Evolutionary conservation across 37 sponge, comb jelly and placozoan species (phyloP).

Genomic region (Diacarnus erythraeanus): DNA sequence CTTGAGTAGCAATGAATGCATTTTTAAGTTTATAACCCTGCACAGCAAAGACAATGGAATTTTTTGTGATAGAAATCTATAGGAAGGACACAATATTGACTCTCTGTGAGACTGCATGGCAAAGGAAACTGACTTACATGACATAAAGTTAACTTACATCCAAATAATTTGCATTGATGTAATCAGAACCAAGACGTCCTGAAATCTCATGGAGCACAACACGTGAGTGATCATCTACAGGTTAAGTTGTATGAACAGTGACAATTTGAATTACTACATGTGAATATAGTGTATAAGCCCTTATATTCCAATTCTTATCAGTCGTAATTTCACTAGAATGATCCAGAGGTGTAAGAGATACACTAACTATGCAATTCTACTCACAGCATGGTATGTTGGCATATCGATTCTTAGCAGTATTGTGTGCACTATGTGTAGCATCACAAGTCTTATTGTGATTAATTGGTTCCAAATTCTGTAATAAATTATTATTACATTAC

Average conservation of each 20-base stretch:
- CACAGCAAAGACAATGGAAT: background rate
- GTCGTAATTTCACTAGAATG: background rate
- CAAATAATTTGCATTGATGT: slow-evolving; percentile 90
- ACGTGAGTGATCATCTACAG: slow-evolving; percentile 89
- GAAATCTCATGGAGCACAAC: slow-evolving; percentile 64
- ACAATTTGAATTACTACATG: no score
- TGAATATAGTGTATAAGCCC: no score
- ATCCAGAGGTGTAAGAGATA: background rate
- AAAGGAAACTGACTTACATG: background rate
- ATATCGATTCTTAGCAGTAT: slow-evolving; percentile 85
- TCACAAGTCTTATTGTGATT: slow-evolving; percentile 58
- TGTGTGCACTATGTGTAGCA: slow-evolving; percentile 51
- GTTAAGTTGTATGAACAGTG: background rate
- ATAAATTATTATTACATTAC: background rate
- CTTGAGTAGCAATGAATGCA: slow-evolving; percentile 81
- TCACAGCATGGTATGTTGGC: slow-evolving; percentile 86
- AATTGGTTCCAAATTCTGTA: slow-evolving; percentile 66
- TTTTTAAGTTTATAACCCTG: slow-evolving; percentile 41
- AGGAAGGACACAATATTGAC: background rate
- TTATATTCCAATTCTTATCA: background rate
- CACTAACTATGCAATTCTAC: slow-evolving; percentile 2
- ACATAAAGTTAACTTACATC: slow-evolving; percentile 80
- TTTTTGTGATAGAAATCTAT: background rate
- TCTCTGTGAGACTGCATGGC: no score
- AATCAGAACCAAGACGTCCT: slow-evolving; percentile 79